Conservation (phyloP, 2,113 vertebrate species). For the Semnornis frantzii region DNA sequence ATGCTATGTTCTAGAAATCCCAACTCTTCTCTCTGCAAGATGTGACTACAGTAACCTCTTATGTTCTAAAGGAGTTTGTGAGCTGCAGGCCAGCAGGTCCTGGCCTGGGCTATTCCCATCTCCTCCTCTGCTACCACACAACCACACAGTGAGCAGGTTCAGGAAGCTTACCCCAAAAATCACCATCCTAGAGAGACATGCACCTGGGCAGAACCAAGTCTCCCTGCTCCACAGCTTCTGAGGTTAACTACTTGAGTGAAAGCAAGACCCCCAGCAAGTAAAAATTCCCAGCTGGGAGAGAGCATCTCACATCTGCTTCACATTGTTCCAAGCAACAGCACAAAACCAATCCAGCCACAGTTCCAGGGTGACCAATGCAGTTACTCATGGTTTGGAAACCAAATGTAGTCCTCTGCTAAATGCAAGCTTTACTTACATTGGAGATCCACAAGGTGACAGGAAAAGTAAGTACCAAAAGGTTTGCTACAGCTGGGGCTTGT, state of each 20-base stretch:
- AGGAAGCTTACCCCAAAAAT: neutral
- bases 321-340: neutral
- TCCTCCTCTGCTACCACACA: neutral
- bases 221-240: neutral
- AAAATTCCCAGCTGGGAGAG: neutral
- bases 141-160: neutral
- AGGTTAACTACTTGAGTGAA: neutral
- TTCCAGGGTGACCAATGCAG: neutral
- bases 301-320: neutral
- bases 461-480: neutral
- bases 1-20: neutral
- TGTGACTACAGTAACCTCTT: neutral
- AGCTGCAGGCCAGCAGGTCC: neutral
- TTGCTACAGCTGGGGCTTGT: neutral
- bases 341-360: neutral
- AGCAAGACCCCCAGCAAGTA: neutral
- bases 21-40: neutral
- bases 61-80: neutral
- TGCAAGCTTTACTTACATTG: neutral
- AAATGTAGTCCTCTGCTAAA: neutral
- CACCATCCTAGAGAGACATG: fast-evolving
- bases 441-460: neutral
- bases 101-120: neutral
- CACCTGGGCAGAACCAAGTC: neutral
- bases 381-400: neutral